Evolutionary conservation across 2,113 vertebrate species (phyloP).

Genomic region (Suricata suricatta): DNA sequence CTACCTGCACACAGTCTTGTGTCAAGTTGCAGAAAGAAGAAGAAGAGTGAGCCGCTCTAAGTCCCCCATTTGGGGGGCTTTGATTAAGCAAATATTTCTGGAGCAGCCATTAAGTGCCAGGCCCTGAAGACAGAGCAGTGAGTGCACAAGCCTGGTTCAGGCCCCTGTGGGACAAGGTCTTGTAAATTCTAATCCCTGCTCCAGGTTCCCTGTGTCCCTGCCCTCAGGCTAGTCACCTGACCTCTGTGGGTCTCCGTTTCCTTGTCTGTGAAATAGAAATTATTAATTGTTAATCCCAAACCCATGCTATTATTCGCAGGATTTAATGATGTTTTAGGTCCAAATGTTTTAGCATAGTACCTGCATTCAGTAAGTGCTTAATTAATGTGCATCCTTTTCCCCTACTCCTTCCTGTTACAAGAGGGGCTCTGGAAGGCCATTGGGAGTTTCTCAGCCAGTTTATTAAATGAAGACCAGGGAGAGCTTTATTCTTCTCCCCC

Average conservation of each 20-base stretch:
- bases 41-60: accelerated
- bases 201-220: accelerated
- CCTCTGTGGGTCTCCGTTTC: neutral
- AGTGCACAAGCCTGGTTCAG: accelerated
- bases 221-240: accelerated
- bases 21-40: neutral
- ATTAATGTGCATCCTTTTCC: neutral
- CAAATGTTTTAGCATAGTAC: accelerated
- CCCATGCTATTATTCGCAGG: neutral
- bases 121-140: neutral
- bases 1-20: neutral
- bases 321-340: neutral
- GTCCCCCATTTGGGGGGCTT: accelerated
- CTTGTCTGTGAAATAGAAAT: neutral
- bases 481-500: neutral
- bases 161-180: accelerated
- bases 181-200: neutral
- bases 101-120: neutral
- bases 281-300: neutral
- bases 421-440: neutral
- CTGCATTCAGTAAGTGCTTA: neutral
- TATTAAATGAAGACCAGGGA: neutral
- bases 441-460: neutral
- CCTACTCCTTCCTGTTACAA: neutral
- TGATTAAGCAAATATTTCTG: neutral